Evolutionary conservation across 2,888 invertebrate genomes (phyloP).

Genomic region (Drosophila colorata): DNA sequence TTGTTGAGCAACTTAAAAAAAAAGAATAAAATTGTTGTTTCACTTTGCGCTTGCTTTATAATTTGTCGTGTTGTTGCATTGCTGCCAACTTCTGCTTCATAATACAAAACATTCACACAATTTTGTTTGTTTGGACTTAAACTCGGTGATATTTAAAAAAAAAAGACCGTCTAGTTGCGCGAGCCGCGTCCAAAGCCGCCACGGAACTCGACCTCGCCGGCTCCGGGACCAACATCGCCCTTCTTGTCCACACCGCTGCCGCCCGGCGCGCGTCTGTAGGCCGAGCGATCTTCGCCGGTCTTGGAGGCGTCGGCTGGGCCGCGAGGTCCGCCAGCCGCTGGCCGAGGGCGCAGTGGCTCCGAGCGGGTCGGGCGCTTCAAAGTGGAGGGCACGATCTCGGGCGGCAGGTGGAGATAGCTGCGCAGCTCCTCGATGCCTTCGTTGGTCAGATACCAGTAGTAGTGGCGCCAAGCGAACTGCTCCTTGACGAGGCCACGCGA

Average conservation of each 20-base stretch:
- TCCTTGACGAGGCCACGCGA: constrained; percentile 99
- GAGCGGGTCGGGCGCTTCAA: constrained; percentile 95
- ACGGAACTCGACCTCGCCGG: constrained; percentile 96
- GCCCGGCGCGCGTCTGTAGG: constrained; percentile 92
- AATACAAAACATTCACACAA: constrained; percentile 65
- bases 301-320: constrained; percentile 89
- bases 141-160: constrained; percentile 60
- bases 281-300: constrained; percentile 92
- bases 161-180: constrained; percentile 79
- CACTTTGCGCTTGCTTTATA: constrained; percentile 68
- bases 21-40: constrained; percentile 28
- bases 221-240: constrained; percentile 98
- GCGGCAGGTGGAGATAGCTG: constrained; percentile 97
- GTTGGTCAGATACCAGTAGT: constrained; percentile 99
- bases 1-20: constrained; percentile 15
- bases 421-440: constrained; percentile 99
- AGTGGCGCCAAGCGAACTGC: constrained; percentile 99
- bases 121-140: constrained; percentile 28
- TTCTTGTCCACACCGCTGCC: constrained; percentile 94
- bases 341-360: constrained; percentile 93
- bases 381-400: constrained; percentile 99
- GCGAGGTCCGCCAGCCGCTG: constrained; percentile 89
- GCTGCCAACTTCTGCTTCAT: constrained; percentile 31
- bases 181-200: constrained; percentile 93
- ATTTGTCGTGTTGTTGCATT: constrained; percentile 33